Base-by-base conservation (phyloP, 2,888 invertebrate genomes). In the Piscicola geometra region DNA sequence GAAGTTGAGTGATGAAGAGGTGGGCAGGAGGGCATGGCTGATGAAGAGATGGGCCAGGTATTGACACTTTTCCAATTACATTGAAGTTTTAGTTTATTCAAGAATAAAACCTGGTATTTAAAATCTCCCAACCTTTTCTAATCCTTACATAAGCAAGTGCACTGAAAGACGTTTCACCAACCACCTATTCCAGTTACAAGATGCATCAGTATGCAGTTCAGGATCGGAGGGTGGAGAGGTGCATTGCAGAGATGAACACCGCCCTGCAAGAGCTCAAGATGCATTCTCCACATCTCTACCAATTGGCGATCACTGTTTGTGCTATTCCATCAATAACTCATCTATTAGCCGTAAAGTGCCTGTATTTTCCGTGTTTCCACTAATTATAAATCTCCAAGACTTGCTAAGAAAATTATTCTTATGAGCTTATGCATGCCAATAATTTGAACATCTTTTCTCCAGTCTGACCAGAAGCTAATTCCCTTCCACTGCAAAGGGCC, bases 281-380 rank as follows among this genome's bases (percentile, higher is more conserved):
- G 33, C 92, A 91, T 82, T 94, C 94, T 0, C 92, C 93, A 82
- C 91, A 93, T 56, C 87, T 97, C 0, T 97, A 95, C 85, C 89
- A 91, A 83, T 91, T 91, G 83, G 95, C 96, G 25, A 89, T 75
- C 71, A 36, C 18, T 70, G 50, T 72, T 15, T 15, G 30, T 32
- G 28, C 5, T 30, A 47, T 69, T 28, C n/a, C n/a, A n/a, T n/a
- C n/a, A n/a, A n/a, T n/a, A n/a, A n/a, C n/a, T n/a, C n/a, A n/a
- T n/a, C n/a, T n/a, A n/a, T n/a, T n/a, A n/a, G n/a, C n/a, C n/a
- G n/a, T n/a, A n/a, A n/a, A n/a, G n/a, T n/a, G n/a, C n/a, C n/a
- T n/a, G n/a, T n/a, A n/a, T n/a, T n/a, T n/a, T n/a, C n/a, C n/a
- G n/a, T n/a, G n/a, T n/a, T n/a, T n/a, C n/a, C n/a, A n/a, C n/a